A percentile compares a stretch with the other conserved stretches of the same genome.
These are phyloP conservation scores for Mastacembelus armatus DNA, from an alignment of 2,797 vertebrate species.

Conservation along the genomic window DNA sequence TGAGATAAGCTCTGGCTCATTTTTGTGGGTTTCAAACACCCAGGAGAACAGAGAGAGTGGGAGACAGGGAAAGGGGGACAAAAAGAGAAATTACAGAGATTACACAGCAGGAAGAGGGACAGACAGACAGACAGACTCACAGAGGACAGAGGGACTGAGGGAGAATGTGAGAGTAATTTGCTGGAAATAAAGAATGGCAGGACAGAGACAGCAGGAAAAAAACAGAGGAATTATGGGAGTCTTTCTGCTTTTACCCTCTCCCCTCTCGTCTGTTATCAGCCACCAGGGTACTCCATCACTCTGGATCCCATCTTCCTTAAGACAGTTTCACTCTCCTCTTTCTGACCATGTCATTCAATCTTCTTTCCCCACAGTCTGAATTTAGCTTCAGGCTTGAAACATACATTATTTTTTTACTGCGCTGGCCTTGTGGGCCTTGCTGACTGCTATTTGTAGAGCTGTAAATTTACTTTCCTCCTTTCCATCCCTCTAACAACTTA, in stretches of 20 bases:
- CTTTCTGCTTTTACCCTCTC: conserved; percentile 64
- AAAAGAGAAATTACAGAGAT: conserved; percentile 37
- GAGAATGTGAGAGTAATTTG: conserved; percentile 49
- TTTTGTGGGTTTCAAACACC: conserved; percentile 46
- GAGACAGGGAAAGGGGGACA: conserved; percentile 2
- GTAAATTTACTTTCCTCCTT: conserved; percentile 26
- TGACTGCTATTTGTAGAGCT: conserved; percentile 31
- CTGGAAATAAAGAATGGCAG: conserved; percentile 68
- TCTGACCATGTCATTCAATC: conserved; percentile 63
- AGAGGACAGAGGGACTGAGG: conserved; percentile 35
- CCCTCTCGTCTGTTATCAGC: conserved; percentile 62
- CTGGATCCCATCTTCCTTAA: conserved; percentile 62
- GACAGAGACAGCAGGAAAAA: conserved; percentile 41
- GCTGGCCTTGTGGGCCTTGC: conserved; percentile 26
- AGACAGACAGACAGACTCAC: conserved; percentile 19
- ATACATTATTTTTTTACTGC: conserved; percentile 32
- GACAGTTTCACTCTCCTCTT: conserved; percentile 62
- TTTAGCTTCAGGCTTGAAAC: conserved; percentile 45
- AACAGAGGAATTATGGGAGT: conserved; percentile 60
- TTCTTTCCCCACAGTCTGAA: conserved; percentile 14
- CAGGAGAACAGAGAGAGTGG: conserved; percentile 26
- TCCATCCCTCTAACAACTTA: conserved; percentile 5
- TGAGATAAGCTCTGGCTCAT: conserved; percentile 61
- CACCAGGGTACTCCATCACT: conserved; percentile 71
- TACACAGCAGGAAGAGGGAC: conserved; percentile 29